Base-by-base conservation (phyloP, 2,888 invertebrate genomes). In the Tetramorium bicarinatum region DNA sequence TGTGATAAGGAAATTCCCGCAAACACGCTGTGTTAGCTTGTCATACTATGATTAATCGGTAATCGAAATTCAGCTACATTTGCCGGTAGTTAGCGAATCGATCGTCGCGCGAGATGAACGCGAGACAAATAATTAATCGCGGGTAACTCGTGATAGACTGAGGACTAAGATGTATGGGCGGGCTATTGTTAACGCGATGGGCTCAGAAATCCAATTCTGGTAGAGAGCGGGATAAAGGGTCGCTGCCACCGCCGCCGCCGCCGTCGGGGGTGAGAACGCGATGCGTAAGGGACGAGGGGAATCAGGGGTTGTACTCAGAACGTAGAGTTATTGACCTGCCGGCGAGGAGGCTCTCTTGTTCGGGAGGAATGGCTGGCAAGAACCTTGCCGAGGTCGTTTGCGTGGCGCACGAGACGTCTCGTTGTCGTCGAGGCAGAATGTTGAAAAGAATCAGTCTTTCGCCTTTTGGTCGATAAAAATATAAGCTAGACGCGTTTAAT, bases 281-380 rank as follows among this genome's bases (percentile, higher is more conserved):
- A 62, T 71, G 74, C 80, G 74, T 72, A 74, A 62, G 75, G 54
- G 75, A 75, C 62, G 62, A 62, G 76, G 76, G 52, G 61, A 62
- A 52, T 75, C 61, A 13, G 81, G 81, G 44, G 41, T 82, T 82
- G 64, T 34, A 13, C 62, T 62, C 59, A 59, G 79, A 77, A 66
- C 76, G 81, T 79, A 44, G 80, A 86, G 76, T 88, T 89, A 86
- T 88, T 81, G 88, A 89, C 88, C 87, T 82, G 75, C 34, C 72
- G 79, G 25, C 72, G 79, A 72, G 77, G n/a, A 67, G 77, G 34
- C 47, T 71, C 77, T 77, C 71, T 71, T 71, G 79, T 59, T 79
- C 71, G 66, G 59, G 72, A 80, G 54, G n/a, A 67, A 69, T 38
- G 79, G 72, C 72, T 59, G 71, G 56, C 77, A 64, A 83, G 88